Percentiles rank a stretch among this genome's conserved stretches.
Evolutionary conservation across 1,140 invertebrate species (phyloP).

Genomic region (Trachelipus rathkii): DNA sequence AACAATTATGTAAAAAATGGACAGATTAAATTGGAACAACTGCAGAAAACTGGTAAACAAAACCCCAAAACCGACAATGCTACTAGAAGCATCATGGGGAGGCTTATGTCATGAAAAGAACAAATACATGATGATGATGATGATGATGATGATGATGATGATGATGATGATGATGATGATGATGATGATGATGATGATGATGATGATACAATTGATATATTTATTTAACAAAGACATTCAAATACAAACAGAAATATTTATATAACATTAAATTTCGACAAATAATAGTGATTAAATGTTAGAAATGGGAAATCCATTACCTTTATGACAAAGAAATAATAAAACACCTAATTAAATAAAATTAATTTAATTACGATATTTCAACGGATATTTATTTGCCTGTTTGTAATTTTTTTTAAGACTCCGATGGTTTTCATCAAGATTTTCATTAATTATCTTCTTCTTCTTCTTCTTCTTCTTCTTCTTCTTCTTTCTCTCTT

Average conservation of each 20-base stretch:
- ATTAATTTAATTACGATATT: not conserved
- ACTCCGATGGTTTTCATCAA: not conserved
- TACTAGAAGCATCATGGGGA: too few species aligned
- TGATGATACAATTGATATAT: not conserved
- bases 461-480: slow-evolving; percentile 8
- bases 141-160: slow-evolving; percentile 9
- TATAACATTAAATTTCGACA: not conserved
- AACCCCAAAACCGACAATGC: too few species aligned
- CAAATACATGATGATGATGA: slow-evolving; percentile 9
- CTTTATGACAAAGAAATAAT: too few species aligned
- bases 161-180: slow-evolving; percentile 9
- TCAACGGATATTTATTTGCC: not conserved
- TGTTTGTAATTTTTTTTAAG: not conserved
- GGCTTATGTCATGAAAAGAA: too few species aligned
- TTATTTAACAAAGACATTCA: too few species aligned
- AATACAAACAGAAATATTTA: too few species aligned
- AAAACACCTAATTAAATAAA: too few species aligned
- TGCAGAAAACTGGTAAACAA: too few species aligned
- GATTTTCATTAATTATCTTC: slow-evolving; percentile 6
- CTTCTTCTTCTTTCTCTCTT: too few species aligned
- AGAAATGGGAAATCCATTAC: too few species aligned
- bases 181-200: slow-evolving; percentile 9
- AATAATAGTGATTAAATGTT: not conserved
- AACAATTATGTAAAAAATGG: too few species aligned
- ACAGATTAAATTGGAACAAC: too few species aligned